A percentile compares a stretch with the other conserved stretches of the same genome.
Evolutionary conservation across 2,797 vertebrate species (phyloP).

Genomic region (Enteromius trimaculatus): DNA sequence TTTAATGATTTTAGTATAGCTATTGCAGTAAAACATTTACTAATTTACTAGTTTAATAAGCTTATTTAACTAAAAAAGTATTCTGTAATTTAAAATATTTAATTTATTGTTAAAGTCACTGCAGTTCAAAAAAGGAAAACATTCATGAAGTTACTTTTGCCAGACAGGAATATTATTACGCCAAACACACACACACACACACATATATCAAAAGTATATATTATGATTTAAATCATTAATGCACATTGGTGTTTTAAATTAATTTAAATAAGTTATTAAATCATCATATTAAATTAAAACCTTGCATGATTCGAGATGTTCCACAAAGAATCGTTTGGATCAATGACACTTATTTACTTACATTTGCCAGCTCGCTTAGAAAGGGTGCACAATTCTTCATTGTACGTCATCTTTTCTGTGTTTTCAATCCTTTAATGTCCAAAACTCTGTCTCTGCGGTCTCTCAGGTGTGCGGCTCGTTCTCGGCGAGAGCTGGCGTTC

Average conservation of each 20-base stretch:
- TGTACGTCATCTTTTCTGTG: not conserved
- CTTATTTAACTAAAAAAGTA: not conserved
- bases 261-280: not conserved
- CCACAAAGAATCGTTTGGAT: not conserved
- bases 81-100: not conserved
- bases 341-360: not conserved
- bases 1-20: not conserved
- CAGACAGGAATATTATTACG: not conserved
- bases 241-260: not conserved
- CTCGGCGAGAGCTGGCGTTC: constrained; percentile 77
- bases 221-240: no score
- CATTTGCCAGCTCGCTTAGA: not conserved
- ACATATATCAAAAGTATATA: no score
- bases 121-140: not conserved
- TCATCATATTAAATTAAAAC: not conserved
- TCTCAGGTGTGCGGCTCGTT: constrained; percentile 88
- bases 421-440: not conserved
- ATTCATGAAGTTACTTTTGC: not conserved
- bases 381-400: not conserved
- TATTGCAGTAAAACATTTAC: not conserved
- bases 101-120: not conserved
- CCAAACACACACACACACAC: no score
- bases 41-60: not conserved
- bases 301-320: not conserved
- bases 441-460: not conserved